phyloP scores from a whole-genome alignment of 1,140 invertebrate genomes.

The Drosophila ananassae region DNA sequence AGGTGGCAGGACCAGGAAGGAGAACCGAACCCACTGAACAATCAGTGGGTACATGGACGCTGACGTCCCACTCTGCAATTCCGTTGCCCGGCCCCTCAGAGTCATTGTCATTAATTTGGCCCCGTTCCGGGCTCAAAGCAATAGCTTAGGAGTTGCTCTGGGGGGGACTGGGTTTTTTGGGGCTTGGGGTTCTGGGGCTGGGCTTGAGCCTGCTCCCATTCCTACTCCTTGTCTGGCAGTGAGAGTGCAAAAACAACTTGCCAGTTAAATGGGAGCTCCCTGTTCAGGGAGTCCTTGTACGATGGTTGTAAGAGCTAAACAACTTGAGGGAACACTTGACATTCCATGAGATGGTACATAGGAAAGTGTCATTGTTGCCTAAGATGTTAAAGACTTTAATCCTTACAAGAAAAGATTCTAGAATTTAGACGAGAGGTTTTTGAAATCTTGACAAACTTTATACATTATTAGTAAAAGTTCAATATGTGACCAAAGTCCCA shows the following conservation, averaged over 20 bases:
- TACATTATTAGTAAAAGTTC: no score
- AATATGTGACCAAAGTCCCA: neutral
- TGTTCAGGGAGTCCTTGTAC: constrained; percentile 25
- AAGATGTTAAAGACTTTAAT: neutral
- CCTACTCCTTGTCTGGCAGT: constrained; percentile 42
- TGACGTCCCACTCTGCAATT: constrained; percentile 22
- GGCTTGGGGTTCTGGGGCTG: constrained; percentile 3
- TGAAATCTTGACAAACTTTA: no score
- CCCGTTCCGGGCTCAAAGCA: constrained; percentile 61
- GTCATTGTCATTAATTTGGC: constrained; percentile 80
- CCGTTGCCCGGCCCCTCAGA: constrained; percentile 43
- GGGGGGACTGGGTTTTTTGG: neutral
- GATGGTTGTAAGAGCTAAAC: constrained; percentile 27
- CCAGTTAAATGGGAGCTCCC: constrained; percentile 65
- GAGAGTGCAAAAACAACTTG: constrained; percentile 73
- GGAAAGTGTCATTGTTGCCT: neutral
- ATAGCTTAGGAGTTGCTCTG: constrained; percentile 63
- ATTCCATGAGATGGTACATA: neutral
- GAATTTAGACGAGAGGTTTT: no score
- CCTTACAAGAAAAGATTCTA: no score
- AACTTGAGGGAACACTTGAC: constrained; percentile 15
- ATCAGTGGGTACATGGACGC: constrained; percentile 65
- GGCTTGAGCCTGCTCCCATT: constrained; percentile 19
- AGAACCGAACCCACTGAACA: constrained; percentile 46
- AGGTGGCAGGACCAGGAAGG: neutral